Evolutionary conservation across 2,113 vertebrate species (phyloP), one percentile per base, ranked within the genome.

Genomic region (Phoenicopterus ruber): DNA sequence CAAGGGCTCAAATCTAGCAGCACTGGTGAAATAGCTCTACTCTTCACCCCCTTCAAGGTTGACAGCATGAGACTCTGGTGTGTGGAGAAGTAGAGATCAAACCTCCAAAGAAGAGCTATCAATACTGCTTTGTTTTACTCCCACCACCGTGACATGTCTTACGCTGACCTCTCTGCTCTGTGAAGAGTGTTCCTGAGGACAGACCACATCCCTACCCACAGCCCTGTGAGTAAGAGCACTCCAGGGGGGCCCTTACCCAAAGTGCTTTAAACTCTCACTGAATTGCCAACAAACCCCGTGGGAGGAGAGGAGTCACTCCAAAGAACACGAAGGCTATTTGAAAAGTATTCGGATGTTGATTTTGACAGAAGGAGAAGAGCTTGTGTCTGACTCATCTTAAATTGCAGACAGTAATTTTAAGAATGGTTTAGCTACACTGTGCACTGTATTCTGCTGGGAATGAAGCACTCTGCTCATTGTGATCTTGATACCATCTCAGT

Each of bases 311-410:
- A 94, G 3, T 62, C 77, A 46, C 47, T 89, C 44, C 42, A 61
- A 93, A 62, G 58, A 72, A 66, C 22, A 58, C 1, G 2, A 93
- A 58, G 42, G 7, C 8, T 55, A 5, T 70, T 85, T 61, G 46
- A 42, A 93, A 77, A 82, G 16, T 46, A 58, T 82, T 95, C 15
- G 6, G 61, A n/a, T 44, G 72, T 18, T 77, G 87, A 46, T 85
- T 95, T 65, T 89, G 52, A 57, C 28, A 54, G 42, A 69, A 84
- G 42, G 46, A 84, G 47, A 74, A 87, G 40, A 54, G 18, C 13
- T 71, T 72, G 20, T 65, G 49, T 95, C 77, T 85, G 95, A 85
- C 49, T 95, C 57, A 70, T 63, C 50, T 47, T 55, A 77, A 93
- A 50, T 65, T 66, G 54, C 20, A 65, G 66, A 66, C 22, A 42